Base-by-base conservation (phyloP, 2,113 vertebrate genomes). In the Gavia stellata region DNA sequence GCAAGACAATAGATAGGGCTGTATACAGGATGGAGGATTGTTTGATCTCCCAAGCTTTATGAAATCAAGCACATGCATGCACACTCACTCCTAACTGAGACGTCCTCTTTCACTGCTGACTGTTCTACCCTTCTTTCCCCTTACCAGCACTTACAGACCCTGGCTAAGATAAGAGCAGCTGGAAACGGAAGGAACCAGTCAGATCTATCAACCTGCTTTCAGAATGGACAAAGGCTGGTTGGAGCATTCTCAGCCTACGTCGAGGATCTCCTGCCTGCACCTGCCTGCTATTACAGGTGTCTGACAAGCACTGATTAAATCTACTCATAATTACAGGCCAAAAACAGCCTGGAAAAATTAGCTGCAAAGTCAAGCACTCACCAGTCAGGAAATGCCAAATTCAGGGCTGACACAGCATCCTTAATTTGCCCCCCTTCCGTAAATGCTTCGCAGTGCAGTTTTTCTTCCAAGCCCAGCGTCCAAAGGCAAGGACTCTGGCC, bases 321-420 rank as follows among this genome's bases (percentile, higher is more conserved):
- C 79, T 45, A 28, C 62, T 81, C 68, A 61, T 88, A 95, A 97
- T 3, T 78, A 9, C 83, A 65, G 33, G 75, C 52, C 88, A 84
- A 91, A 93, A 96, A 16, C 88, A 59, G 61, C 0, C 15, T 56
- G 55, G 77, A 86, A 92, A 92, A 68, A 87, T 94, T 36, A 96
- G 83, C 73, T 91, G 91, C 91, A 81, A 91, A 96, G 77, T 75
- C 92, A 86, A 91, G 86, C 77, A 88, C 94, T 94, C 94, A 84
- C 68, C 91, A 86, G 72, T 44, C 88, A 93, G 88, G 88, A 96
- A 96, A 95, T 56, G 56, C 61, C 89, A 89, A 70, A 81, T 61
- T 78, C 91, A 93, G 77, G 81, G 92, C 73, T 52, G 31, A 55
- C 62, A 44, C 23, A 6, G 55, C 52, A 74, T 74, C 75, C 82